Evolutionary conservation across 2,797 vertebrate species (phyloP).

Genomic region (Falco biarmicus): DNA sequence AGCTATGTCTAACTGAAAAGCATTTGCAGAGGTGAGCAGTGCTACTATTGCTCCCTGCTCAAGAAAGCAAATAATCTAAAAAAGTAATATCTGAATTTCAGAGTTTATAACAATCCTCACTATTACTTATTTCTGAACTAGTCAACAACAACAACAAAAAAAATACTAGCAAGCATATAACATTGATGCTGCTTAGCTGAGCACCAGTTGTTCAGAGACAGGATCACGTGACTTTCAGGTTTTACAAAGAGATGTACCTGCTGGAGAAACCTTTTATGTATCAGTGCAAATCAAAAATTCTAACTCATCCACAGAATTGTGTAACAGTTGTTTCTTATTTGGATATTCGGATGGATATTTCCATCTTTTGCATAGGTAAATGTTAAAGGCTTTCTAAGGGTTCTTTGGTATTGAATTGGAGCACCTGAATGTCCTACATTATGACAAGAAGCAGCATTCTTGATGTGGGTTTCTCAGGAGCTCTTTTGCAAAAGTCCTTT

Average conservation of each 20-base stretch:
- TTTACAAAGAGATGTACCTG: neutral
- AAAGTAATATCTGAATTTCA: neutral
- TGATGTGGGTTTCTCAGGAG: neutral
- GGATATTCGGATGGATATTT: neutral
- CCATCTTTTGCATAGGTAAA: neutral
- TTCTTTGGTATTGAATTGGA: neutral
- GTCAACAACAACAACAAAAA: neutral
- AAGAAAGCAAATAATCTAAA: constrained; percentile 35
- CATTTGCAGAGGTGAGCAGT: neutral
- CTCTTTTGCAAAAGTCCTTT: neutral
- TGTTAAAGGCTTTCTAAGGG: neutral
- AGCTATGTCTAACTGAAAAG: neutral
- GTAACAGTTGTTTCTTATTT: neutral
- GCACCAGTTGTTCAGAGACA: neutral
- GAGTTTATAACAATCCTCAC: neutral
- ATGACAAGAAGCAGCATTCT: neutral
- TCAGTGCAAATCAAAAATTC: neutral
- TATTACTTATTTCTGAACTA: neutral
- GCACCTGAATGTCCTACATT: neutral
- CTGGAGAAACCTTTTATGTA: neutral
- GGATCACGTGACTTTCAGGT: neutral
- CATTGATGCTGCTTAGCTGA: neutral
- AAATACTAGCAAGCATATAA: neutral
- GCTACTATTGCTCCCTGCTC: neutral
- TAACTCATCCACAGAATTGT: neutral